Evolutionary conservation across 2,888 invertebrate species (phyloP).

Genomic region (Lordiphosa fenestrarum): DNA sequence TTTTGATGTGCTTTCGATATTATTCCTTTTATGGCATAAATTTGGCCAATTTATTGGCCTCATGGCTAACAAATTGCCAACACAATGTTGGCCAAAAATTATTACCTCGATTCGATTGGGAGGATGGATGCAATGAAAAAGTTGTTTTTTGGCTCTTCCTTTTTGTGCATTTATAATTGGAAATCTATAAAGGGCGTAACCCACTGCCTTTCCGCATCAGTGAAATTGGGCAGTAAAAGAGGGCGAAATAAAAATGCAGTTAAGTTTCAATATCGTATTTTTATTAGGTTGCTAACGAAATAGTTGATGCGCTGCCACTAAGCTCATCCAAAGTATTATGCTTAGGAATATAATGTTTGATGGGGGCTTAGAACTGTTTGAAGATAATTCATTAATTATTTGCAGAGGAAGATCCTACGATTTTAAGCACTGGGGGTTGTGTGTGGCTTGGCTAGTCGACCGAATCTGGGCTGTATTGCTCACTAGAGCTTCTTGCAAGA

Average conservation of each 20-base stretch:
- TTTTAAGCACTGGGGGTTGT: too few relatives aligned
- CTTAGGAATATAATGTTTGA: neutral
- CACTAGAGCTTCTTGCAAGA: too few relatives aligned
- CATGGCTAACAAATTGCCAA: constrained; percentile 68
- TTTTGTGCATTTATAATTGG: constrained; percentile 43
- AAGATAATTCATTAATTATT: too few relatives aligned
- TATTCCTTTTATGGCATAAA: constrained; percentile 51
- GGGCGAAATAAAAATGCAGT: constrained; percentile 24
- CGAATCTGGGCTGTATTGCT: too few relatives aligned
- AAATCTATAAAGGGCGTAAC: constrained; percentile 35
- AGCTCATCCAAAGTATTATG: constrained; percentile 1
- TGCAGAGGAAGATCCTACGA: too few relatives aligned
- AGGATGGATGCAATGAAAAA: constrained; percentile 55
- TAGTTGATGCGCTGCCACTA: constrained; percentile 2
- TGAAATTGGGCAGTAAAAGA: constrained; percentile 12
- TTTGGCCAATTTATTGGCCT: constrained; percentile 64
- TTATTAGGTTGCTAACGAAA: neutral
- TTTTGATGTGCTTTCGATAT: constrained; percentile 26
- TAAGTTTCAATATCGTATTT: constrained; percentile 12
- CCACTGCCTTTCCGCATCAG: constrained; percentile 2
- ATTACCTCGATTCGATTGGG: constrained; percentile 44
- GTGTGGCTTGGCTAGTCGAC: too few relatives aligned
- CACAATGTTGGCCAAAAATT: constrained; percentile 59
- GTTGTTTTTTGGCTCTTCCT: constrained; percentile 8
- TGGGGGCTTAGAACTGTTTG: too few relatives aligned